These are phyloP conservation scores for Eulemur coronatus DNA, from an alignment of 2,797 vertebrate genomes.

Conservation along the genomic window DNA sequence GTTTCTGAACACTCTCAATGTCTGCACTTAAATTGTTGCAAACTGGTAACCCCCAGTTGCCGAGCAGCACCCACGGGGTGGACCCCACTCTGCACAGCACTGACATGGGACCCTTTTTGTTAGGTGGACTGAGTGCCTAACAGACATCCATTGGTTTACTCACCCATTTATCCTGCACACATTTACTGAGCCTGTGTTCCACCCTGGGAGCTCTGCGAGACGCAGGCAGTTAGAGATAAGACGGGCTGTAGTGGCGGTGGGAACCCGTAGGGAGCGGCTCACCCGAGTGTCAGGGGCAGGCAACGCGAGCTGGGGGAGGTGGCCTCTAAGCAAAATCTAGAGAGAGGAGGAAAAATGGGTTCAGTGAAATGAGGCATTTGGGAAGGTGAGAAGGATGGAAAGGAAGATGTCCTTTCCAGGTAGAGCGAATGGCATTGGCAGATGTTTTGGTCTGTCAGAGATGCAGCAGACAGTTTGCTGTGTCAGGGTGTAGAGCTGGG, in stretches of 20 bases:
- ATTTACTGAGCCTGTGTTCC: not conserved
- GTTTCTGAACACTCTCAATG: not conserved
- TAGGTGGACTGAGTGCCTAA: not conserved
- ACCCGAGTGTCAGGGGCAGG: not conserved
- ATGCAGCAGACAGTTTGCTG: not conserved
- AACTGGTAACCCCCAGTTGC: not conserved
- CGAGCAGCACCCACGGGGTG: no score
- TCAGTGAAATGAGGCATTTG: not conserved
- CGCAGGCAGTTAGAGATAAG: not conserved
- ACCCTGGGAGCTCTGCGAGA: not conserved
- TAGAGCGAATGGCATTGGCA: fast-evolving
- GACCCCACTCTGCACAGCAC: no score
- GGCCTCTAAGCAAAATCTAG: not conserved
- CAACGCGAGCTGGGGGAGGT: not conserved
- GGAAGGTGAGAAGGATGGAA: not conserved
- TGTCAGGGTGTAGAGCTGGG: not conserved
- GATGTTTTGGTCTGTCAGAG: fast-evolving
- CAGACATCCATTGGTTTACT: no score
- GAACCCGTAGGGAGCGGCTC: not conserved
- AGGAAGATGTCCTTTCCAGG: not conserved
- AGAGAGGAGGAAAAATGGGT: not conserved
- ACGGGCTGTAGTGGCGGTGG: not conserved
- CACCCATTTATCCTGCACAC: not conserved
- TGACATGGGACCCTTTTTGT: not conserved
- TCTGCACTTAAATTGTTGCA: not conserved